Conservation (phyloP, 2,113 vertebrate genomes). For the Scatophagus argus region DNA sequence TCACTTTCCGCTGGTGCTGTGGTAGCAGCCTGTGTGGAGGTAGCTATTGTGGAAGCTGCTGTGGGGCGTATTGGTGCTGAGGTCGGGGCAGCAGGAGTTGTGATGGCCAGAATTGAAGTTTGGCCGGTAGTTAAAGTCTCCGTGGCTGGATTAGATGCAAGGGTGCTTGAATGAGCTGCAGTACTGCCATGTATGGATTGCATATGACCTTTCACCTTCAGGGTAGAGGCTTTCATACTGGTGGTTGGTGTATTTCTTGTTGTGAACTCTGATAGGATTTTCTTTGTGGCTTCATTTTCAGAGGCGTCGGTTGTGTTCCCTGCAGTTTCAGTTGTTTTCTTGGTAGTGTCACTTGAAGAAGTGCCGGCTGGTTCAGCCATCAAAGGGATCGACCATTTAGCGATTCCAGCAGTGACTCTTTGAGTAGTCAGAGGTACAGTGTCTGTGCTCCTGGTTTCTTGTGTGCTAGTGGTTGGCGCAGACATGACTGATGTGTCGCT, state of each 20-base stretch:
- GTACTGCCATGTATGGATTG: conserved; percentile 16
- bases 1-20: conserved; percentile 26
- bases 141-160: not conserved
- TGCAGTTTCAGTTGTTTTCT: conserved; percentile 20
- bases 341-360: conserved; percentile 8
- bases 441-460: conserved; percentile 5
- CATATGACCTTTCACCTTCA: conserved; percentile 19
- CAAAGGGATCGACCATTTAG: not conserved
- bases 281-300: not conserved
- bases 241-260: not conserved
- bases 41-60: conserved; percentile 22
- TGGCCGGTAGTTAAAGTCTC: not conserved
- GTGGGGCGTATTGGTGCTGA: not conserved
- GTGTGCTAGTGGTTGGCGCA: not conserved
- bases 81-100: conserved; percentile 29
- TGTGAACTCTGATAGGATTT: conserved; percentile 1
- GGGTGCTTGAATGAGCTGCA: conserved; percentile 12
- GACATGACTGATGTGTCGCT: conserved; percentile 10
- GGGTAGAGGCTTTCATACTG: not conserved
- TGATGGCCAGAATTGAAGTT: not conserved
- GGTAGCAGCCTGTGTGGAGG: conserved; percentile 23
- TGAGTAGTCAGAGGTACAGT: conserved; percentile 30
- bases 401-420: conserved; percentile 16
- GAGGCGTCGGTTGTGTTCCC: conserved; percentile 1
- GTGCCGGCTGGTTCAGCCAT: conserved; percentile 12